A percentile compares a stretch with the other conserved stretches of the same genome.
phyloP scores from a whole-genome alignment of 2,797 vertebrate species.

The Loriculus beryllinus region DNA sequence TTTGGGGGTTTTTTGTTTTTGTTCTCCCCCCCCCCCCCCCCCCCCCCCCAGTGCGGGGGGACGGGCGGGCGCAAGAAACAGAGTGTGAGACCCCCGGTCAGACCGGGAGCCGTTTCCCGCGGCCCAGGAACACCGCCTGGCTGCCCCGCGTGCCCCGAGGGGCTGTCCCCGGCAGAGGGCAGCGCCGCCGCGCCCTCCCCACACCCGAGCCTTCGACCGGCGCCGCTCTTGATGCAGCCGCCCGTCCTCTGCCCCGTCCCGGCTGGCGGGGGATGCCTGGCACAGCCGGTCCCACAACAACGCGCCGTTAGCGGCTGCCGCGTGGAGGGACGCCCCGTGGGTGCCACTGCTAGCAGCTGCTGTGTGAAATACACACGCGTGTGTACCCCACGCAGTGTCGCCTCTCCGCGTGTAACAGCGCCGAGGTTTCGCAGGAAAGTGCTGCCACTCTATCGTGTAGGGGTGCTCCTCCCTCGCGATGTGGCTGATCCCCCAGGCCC shows the following conservation, averaged over 20 bases:
- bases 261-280: not conserved
- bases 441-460: too few relatives aligned
- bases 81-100: not conserved
- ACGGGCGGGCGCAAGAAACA: not conserved
- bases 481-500: not conserved
- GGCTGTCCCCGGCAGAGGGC: slow-evolving; percentile 62
- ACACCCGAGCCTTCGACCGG: not conserved
- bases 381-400: not conserved
- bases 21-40: rapidly evolving
- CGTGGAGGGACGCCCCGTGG: not conserved
- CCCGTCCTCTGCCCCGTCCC: too few relatives aligned
- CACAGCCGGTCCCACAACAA: not conserved
- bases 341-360: not conserved
- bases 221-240: not conserved
- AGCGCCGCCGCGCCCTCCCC: not conserved
- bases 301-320: not conserved
- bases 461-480: not conserved
- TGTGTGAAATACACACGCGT: not conserved
- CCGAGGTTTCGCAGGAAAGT: not conserved
- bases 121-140: not conserved
- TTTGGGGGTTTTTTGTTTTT: too few relatives aligned
- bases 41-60: not conserved
- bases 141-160: not conserved
- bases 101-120: not conserved
- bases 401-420: not conserved